These are phyloP conservation scores for Drosophila bocki DNA, from an alignment of 1,140 invertebrate species.

Conservation along the genomic window DNA sequence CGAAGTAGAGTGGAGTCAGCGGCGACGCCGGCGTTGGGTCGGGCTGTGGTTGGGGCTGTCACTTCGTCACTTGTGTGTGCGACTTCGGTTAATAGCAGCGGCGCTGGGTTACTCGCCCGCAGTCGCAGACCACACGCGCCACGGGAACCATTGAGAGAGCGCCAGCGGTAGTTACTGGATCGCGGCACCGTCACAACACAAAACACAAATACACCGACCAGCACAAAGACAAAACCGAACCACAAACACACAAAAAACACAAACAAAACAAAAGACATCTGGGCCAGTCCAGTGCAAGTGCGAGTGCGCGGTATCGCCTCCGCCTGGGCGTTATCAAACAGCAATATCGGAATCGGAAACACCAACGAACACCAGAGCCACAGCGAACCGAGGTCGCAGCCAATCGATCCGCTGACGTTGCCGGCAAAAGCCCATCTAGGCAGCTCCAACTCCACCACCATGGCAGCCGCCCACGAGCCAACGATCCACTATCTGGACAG, in stretches of 20 bases:
- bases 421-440: background rate
- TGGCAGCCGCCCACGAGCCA: conserved; percentile 78
- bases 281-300: conserved; percentile 17
- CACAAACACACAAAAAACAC: conserved; percentile 27
- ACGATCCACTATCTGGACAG: conserved; percentile 81
- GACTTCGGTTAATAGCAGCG: conserved; percentile 68
- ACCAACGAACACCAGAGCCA: conserved; percentile 4
- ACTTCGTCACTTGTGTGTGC: conserved; percentile 26
- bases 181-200: conserved; percentile 1
- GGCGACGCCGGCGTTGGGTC: conserved; percentile 34
- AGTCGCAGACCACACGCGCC: conserved; percentile 62
- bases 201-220: conserved; percentile 1
- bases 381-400: conserved; percentile 17
- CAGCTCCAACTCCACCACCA: conserved; percentile 52
- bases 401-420: conserved; percentile 12
- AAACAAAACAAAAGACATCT: conserved; percentile 38
- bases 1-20: conserved; percentile 43
- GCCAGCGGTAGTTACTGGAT: conserved; percentile 16
- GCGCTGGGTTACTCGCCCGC: conserved; percentile 44
- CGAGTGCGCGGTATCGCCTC: conserved; percentile 31
- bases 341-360: conserved; percentile 30
- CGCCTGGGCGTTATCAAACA: conserved; percentile 29
- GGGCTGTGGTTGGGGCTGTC: conserved; percentile 12
- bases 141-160: conserved; percentile 44
- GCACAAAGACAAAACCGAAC: background rate